phyloP scores from a whole-genome alignment of 2,113 vertebrate genomes.

The Solenodon paradoxus region DNA sequence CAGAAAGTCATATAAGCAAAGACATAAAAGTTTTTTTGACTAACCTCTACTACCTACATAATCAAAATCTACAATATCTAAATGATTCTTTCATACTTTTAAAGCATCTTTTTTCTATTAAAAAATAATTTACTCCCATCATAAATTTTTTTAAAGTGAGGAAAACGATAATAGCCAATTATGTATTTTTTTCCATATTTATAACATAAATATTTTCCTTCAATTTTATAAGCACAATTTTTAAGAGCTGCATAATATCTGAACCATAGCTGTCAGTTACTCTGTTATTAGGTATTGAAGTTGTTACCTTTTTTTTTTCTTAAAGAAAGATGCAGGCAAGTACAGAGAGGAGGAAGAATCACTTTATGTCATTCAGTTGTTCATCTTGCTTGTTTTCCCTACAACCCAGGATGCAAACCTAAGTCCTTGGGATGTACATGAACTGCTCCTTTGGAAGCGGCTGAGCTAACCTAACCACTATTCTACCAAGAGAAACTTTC shows the following conservation, averaged over 20 bases:
- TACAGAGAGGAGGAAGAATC: too few species aligned
- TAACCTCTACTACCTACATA: neutral
- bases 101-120: neutral
- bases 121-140: neutral
- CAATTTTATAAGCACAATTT: neutral
- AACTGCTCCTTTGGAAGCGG: too few species aligned
- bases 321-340: too few species aligned
- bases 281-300: neutral
- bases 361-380: too few species aligned
- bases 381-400: too few species aligned
- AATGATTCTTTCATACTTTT: neutral
- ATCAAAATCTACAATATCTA: neutral
- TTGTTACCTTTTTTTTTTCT: neutral
- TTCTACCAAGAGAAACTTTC: too few species aligned
- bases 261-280: neutral
- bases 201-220: neutral
- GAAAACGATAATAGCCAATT: neutral
- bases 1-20: neutral
- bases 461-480: too few species aligned
- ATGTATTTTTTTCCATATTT: neutral
- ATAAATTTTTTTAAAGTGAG: neutral
- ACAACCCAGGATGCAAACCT: too few species aligned
- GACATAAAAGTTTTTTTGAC: neutral
- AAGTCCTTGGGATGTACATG: too few species aligned
- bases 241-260: neutral